Evolutionary conservation across 2,888 invertebrate species (phyloP).

Genomic region (Trichopoda pennipes): DNA sequence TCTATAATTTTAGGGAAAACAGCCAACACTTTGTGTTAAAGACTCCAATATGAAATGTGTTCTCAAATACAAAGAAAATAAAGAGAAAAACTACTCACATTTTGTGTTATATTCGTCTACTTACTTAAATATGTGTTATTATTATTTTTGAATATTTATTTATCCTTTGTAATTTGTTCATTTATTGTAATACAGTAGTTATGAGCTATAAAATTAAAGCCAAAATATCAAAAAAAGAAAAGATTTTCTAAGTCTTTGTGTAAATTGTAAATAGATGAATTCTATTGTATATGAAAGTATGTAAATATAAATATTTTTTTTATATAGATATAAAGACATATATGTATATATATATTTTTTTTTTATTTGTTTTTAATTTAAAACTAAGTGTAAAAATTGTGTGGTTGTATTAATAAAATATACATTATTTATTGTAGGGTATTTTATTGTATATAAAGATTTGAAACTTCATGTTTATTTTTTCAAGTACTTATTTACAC

Average conservation of each 20-base stretch:
- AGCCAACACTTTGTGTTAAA: no score
- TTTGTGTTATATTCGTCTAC: constrained; percentile 41
- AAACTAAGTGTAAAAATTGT: constrained; percentile 66
- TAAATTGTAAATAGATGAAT: constrained; percentile 67
- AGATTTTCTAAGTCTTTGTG: constrained; percentile 41
- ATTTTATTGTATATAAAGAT: constrained; percentile 46
- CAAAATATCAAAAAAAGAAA: constrained; percentile 52
- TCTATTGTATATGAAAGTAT: constrained; percentile 53
- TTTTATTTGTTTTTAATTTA: constrained; percentile 41
- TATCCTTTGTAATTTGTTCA: constrained; percentile 38
- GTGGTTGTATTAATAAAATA: constrained; percentile 58
- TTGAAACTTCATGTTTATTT: constrained; percentile 39
- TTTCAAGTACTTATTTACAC: constrained; percentile 62
- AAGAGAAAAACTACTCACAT: background rate
- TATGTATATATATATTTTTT: background rate
- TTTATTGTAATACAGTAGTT: constrained; percentile 54
- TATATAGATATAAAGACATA: no score
- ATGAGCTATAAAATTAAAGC: constrained; percentile 54
- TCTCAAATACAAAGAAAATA: no score
- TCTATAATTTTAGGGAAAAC: no score
- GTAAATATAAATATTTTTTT: constrained; percentile 61
- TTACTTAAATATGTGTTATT: constrained; percentile 45
- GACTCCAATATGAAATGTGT: no score
- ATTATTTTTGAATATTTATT: constrained; percentile 28
- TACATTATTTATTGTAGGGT: constrained; percentile 56